Evolutionary conservation across 2,888 invertebrate species (phyloP), one percentile per base, ranked within the genome.

Genomic region (Lycaena phlaeas): DNA sequence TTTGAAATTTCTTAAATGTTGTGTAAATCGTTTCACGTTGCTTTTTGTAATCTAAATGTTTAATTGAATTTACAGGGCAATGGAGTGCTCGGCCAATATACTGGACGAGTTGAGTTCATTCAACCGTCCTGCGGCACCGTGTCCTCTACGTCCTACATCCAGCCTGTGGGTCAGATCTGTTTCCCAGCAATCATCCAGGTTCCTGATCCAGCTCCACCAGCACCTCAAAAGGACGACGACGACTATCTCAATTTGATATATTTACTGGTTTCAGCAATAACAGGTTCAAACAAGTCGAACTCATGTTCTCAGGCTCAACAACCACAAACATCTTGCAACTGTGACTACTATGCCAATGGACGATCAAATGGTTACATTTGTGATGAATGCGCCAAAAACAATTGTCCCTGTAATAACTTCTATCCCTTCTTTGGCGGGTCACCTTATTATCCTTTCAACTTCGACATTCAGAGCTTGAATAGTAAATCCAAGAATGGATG

Each of bases 111-210:
- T 9, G 58, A 58, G 14, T 50, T 45, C 31, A 18, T 50, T 14
- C 42, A 42, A 14, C 41, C 38, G 15, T 36, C 46, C 2, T 22
- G 47, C 9, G 37, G 47, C 15, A 28, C 44, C 4, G 9, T 51
- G 2, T 34, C 51, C 3, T 44, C 53, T 2, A 43, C 50, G 5
- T 48, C 58, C 0, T 45, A 51, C 18, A 30, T 57, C n/a, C 50
- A 53, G 9, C 53, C 56, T 2, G 42, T 52, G 12, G 56, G 64
- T 2, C 64, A 64, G 38, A 57, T 68, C 31, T 53, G 68, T 2
- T 61, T 74, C 3, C 75, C 76, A 29, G 67, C 69, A 3, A 26
- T 69, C 10, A 64, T 67, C 42, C 65, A 61, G 30, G 31, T 27
- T 17, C 39, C 7, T 26, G 26, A 34, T 2, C 31, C 30, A 3